Base-by-base conservation (phyloP, 2,797 vertebrate species). In the Pseudomugil tenellus region DNA sequence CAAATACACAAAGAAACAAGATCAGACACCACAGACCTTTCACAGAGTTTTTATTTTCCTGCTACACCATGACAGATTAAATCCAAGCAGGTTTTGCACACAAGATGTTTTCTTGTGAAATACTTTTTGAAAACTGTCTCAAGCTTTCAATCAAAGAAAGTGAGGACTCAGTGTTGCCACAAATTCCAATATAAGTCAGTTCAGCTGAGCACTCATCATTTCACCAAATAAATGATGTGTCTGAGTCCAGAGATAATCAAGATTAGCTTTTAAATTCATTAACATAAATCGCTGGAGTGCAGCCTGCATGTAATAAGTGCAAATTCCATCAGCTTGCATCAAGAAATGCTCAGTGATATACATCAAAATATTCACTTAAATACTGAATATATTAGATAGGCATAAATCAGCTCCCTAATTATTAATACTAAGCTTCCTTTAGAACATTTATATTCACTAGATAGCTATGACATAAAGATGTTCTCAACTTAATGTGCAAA, bases 221-320 rank as follows among this genome's bases (percentile, higher is more conserved):
- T 63, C 63, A 62, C 46, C 3, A 25, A 67, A 83, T 81, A 31
- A 76, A 83, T 78, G 67, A 79, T 81, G 60, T 14, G 76, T 76
- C 71, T 71, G 62, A 79, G 31, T 70, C 39, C 73, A 63, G 54
- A 77, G 58, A 74, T 67, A 84, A 80, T 80, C 48, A 71, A 73
- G 34, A 72, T 77, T 64, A 79, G 60, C 48, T 76, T 77, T 61
- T 31, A 48, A 65, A 35, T 31, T 67, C 19, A 74, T 79, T 74
- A 71, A 57, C 68, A 74, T 72, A 31, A 76, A 63, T 77, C 43
- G 62, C 6, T 41, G 2, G n/a, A 17, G 25, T 43, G 53, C 49
- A 39, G 53, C 67, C 51, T 9, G 8, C 26, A 67, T 65, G 17
- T 58, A 60, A 67, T 64, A 23, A 66, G 43, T 25, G 4, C 61